Base-by-base conservation (phyloP, 2,888 invertebrate genomes). In the Dugesia japonica region DNA sequence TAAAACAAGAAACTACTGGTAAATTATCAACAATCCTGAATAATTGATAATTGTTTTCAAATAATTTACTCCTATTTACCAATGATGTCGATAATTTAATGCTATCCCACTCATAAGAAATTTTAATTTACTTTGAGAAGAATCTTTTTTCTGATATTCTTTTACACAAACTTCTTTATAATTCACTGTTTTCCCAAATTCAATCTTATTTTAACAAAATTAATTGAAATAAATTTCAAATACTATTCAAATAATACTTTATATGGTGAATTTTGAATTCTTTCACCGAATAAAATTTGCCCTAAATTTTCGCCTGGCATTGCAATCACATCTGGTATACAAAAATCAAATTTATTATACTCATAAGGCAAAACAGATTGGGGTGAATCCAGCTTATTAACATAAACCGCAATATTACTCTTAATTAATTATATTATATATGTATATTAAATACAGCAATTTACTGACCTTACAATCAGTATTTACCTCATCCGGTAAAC, bases 221-320 rank as follows among this genome's bases (percentile, higher is more conserved):
- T 72, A 1, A 72, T 15, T 15, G 20, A 38, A 38, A 38, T 38
- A 13, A 38, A 38, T 38, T 13, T 17, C 17, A 38, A 38, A 13
- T 13, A 38, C 26, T 79, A 78, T 33, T 89, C 87, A 0, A 88
- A 88, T 0, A 88, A 88, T 83, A 95, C 90, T 85, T 90, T 89
- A 82, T 97, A 98, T 0, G 90, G 91, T 75, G 95, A 94, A 0
- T 94, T 91, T 76, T 94, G 87, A 82, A 98, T 97, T 81, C 98
- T 88, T 86, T 98, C 97, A n/a, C 98, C 98, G 84, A 98, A 97
- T 0, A 98, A 92, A 42, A 98, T 95, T 86, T 98, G 98, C 0
- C 98, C 98, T 75, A 98, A 88, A 83, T 98, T 98, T 86, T 98
- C 98, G 0, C 92, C 92, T 0, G 95, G 95, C 0, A 93, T 92